Conservation (phyloP, 92 coral and sea anemone genomes). For the Parazoanthus atlanticus region DNA sequence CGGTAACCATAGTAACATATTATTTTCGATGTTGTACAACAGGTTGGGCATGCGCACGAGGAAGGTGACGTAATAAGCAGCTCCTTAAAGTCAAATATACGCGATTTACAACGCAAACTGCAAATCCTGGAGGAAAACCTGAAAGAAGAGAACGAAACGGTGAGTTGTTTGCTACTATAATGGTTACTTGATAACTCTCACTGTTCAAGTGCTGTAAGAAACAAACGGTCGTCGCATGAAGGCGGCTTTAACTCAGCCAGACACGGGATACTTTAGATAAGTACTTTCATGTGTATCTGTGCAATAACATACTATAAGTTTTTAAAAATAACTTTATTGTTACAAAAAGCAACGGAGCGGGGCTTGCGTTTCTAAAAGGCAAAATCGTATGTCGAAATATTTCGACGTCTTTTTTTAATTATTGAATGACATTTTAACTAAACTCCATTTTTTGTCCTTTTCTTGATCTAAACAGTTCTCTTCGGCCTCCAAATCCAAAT, state of each 20-base stretch:
- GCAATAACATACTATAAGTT: too few species aligned
- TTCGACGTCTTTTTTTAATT: too few species aligned
- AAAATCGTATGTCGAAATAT: too few species aligned
- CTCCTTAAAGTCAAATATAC: slow-evolving; percentile 36
- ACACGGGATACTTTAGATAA: too few species aligned
- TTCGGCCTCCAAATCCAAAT: slow-evolving; percentile 53
- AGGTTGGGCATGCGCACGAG: background rate
- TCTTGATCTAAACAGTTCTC: slow-evolving; percentile 42
- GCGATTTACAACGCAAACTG: slow-evolving; percentile 59
- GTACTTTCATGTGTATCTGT: too few species aligned
- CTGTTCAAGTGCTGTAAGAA: too few species aligned
- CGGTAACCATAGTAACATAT: too few species aligned
- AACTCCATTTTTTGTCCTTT: background rate
- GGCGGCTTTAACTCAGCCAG: too few species aligned
- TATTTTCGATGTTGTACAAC: background rate
- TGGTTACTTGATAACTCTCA: background rate
- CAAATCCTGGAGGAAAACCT: slow-evolving; percentile 62
- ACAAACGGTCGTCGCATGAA: too few species aligned
- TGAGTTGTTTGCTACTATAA: background rate
- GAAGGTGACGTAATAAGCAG: slow-evolving; percentile 1
- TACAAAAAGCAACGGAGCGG: too few species aligned
- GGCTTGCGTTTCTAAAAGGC: too few species aligned
- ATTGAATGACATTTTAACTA: background rate
- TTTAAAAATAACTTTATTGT: too few species aligned
- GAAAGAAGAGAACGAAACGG: slow-evolving; percentile 65